These are phyloP conservation scores for Porites cylindrica DNA, from an alignment of 92 coral and sea anemone genomes.

Conservation along the genomic window DNA sequence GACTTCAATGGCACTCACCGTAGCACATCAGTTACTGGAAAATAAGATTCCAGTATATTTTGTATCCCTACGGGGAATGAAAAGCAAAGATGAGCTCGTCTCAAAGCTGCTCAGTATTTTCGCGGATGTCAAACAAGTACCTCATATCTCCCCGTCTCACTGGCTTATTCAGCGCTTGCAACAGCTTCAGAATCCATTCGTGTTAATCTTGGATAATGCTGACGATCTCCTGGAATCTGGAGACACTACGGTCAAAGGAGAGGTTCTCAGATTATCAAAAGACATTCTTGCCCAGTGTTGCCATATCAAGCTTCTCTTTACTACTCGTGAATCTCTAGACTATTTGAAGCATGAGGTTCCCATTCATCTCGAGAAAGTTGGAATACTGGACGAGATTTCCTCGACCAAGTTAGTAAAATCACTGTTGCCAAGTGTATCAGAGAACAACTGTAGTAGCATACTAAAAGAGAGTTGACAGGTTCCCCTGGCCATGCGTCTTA, in stretches of 20 bases:
- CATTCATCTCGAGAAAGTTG: slow-evolving; percentile 14
- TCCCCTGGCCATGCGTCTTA: slow-evolving; percentile 29
- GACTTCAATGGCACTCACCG: slow-evolving; percentile 32
- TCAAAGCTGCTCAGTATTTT: neutral
- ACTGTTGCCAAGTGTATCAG: neutral
- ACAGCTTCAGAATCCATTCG: slow-evolving; percentile 2
- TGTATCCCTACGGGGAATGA: slow-evolving; percentile 20
- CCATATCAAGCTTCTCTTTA: neutral
- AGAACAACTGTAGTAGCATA: neutral
- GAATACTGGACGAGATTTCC: slow-evolving; percentile 6
- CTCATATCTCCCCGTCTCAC: slow-evolving; percentile 1
- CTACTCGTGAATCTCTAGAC: slow-evolving; percentile 29
- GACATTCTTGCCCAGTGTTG: slow-evolving; percentile 22
- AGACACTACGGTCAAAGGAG: neutral
- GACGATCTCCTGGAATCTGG: slow-evolving; percentile 32
- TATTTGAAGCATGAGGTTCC: neutral
- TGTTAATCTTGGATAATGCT: slow-evolving; percentile 26
- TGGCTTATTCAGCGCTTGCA: slow-evolving; percentile 16
- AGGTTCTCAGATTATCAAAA: slow-evolving; percentile 1
- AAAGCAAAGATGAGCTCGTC: slow-evolving; percentile 12
- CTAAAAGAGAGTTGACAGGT: neutral
- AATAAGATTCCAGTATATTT: slow-evolving; percentile 1
- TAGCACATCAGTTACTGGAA: slow-evolving; percentile 29
- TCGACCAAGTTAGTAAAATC: slow-evolving; percentile 5
- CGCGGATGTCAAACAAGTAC: neutral